A percentile compares a stretch with the other conserved stretches of the same genome.
Evolutionary conservation across 2,113 vertebrate species (phyloP).

Genomic region (Cebus imitator): DNA sequence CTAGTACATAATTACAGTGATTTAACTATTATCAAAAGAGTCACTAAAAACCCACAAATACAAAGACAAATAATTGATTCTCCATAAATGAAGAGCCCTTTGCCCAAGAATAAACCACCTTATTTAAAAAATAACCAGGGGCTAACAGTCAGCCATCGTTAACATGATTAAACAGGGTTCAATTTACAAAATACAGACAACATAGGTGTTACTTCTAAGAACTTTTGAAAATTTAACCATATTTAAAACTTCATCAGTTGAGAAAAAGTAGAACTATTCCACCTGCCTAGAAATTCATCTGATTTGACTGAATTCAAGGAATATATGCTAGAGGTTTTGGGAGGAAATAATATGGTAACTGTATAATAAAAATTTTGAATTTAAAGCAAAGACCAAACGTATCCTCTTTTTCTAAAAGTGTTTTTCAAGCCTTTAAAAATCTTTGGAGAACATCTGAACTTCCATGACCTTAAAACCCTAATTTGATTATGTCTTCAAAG

Average conservation of each 20-base stretch:
- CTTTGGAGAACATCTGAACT: neutral
- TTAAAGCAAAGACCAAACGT: conserved; percentile 10
- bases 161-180: conserved; percentile 82
- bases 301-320: neutral
- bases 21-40: conserved; percentile 44
- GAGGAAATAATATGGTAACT: neutral
- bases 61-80: conserved; percentile 44
- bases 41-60: conserved; percentile 36
- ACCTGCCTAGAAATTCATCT: neutral
- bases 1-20: conserved; percentile 38
- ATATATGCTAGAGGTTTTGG: neutral
- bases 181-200: conserved; percentile 79
- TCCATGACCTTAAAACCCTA: neutral
- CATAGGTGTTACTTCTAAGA: conserved; percentile 35
- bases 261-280: neutral
- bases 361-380: neutral
- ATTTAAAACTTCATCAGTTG: neutral
- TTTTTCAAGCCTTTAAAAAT: conserved; percentile 27
- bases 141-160: conserved; percentile 62
- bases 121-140: conserved; percentile 50
- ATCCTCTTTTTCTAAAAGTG: neutral
- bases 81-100: conserved; percentile 51
- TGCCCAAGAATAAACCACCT: conserved; percentile 64
- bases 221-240: conserved; percentile 11
- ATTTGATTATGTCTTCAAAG: neutral